phyloP scores from a whole-genome alignment of 2,888 invertebrate species.

The Drosophila multiciliata region DNA sequence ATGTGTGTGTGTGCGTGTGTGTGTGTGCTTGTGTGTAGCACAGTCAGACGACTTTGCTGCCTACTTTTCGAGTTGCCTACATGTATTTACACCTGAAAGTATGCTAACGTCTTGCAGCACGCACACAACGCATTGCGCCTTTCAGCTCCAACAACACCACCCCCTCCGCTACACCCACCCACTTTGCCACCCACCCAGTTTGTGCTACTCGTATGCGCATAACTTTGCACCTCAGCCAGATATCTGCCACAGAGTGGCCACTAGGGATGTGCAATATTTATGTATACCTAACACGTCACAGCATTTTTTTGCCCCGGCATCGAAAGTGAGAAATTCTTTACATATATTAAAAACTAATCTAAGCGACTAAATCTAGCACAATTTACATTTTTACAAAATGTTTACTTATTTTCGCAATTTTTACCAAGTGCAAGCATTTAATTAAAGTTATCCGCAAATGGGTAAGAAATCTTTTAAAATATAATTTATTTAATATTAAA shows the following conservation, averaged over 20 bases:
- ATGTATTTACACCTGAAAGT: constrained; percentile 80
- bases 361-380: neutral
- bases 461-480: too few species aligned
- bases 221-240: constrained; percentile 73
- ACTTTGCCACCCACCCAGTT: constrained; percentile 6
- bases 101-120: constrained; percentile 82
- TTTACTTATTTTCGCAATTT: neutral
- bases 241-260: constrained; percentile 26
- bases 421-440: neutral
- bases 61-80: constrained; percentile 57
- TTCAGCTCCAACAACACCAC: neutral
- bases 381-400: neutral
- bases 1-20: constrained; percentile 26
- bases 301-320: neutral
- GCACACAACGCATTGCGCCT: constrained; percentile 67
- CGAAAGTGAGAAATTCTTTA: neutral
- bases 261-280: constrained; percentile 35
- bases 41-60: constrained; percentile 39
- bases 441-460: neutral
- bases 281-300: constrained; percentile 9
- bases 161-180: neutral
- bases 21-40: constrained; percentile 15
- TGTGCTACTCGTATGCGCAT: constrained; percentile 63
- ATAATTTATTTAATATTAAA: too few species aligned
- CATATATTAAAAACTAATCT: neutral